Base-by-base conservation (phyloP, 2,888 invertebrate species). In the Tetragnatha montana region DNA sequence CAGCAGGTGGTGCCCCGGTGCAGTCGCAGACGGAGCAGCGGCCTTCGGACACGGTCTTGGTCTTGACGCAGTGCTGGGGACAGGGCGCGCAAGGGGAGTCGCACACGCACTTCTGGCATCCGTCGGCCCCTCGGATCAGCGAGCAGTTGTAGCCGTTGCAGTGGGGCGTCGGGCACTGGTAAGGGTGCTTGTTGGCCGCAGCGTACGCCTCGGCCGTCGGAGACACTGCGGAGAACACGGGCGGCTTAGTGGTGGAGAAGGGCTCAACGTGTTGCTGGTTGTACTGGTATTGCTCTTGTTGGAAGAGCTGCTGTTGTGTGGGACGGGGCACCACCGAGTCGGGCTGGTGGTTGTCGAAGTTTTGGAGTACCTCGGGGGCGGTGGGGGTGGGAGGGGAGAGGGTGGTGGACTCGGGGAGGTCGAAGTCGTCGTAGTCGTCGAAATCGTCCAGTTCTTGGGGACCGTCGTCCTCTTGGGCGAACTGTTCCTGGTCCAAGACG, bases 121-220 rank as follows among this genome's bases (percentile, higher is more conserved):
- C 90, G 60, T 90, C 90, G 4, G 87, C 60, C n/a, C 90, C 90
- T 75, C 90, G 73, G 4, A 90, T 76, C 8, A 90, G 69, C 6
- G 90, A 90, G 14, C 90, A 90, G 76, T 90, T 90, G 71, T 90
- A 90, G 19, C 90, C 90, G n/a, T 90, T 90, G 83, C 90, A 90
- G 73, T 90, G 90, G 0, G 90, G 90, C 0, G 90, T 90, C 35
- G 90, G 90, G 12, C 90, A 90, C 49, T 87, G 90, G 19, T 90
- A 90, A 17, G 90, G 82, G n/a, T 80, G 71, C 19, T 81, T 85
- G 6, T 81, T 71, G 6, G 81, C 69, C 22, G 73, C 70, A 10
- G 71, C 49, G n/a, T 90, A 90, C n/a, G 79, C 78, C 10, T 87
- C 90, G 0, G 87, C 87, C 14, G 87, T 84, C 17, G 89, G 87